Evolutionary conservation across 1,140 invertebrate species (phyloP).

Genomic region (Drusus annulatus): DNA sequence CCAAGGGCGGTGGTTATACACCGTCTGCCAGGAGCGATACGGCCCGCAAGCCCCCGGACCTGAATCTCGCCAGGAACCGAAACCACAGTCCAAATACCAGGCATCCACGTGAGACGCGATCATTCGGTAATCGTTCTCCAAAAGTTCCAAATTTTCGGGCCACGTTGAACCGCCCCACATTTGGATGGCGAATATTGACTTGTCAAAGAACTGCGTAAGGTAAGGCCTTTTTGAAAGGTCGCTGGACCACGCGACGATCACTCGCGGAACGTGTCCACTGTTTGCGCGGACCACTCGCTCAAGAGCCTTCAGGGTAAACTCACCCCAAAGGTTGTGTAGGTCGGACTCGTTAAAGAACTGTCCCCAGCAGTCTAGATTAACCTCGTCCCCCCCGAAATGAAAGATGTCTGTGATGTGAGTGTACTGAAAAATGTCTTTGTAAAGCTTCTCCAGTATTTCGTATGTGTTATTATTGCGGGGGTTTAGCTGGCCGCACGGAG

Average conservation of each 20-base stretch:
- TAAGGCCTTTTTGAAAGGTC: conserved; percentile 83
- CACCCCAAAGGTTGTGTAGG: conserved; percentile 82
- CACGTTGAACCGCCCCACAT: conserved; percentile 86
- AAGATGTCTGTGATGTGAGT: conserved; percentile 80
- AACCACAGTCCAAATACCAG: conserved; percentile 90
- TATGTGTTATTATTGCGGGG: conserved; percentile 84
- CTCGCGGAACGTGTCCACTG: conserved; percentile 74
- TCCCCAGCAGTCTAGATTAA: conserved; percentile 83
- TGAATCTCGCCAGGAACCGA: conserved; percentile 83
- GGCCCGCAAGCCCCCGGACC: conserved; percentile 81
- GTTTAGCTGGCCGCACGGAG: conserved; percentile 88
- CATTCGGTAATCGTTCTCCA: conserved; percentile 82
- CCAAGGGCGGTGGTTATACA: conserved; percentile 88
- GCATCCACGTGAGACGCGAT: conserved; percentile 88
- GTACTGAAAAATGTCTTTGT: conserved; percentile 77
- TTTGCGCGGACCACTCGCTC: conserved; percentile 77
- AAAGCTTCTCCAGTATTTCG: conserved; percentile 78
- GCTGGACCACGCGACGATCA: conserved; percentile 85
- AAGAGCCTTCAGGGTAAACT: conserved; percentile 80
- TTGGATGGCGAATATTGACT: conserved; percentile 73
- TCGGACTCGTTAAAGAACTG: conserved; percentile 83
- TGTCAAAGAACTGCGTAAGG: conserved; percentile 74
- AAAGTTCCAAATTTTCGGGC: conserved; percentile 80
- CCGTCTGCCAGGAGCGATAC: conserved; percentile 86
- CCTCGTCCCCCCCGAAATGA: conserved; percentile 90